Conservation (phyloP, 1,140 invertebrate genomes). For the Antheraea mylitta region DNA sequence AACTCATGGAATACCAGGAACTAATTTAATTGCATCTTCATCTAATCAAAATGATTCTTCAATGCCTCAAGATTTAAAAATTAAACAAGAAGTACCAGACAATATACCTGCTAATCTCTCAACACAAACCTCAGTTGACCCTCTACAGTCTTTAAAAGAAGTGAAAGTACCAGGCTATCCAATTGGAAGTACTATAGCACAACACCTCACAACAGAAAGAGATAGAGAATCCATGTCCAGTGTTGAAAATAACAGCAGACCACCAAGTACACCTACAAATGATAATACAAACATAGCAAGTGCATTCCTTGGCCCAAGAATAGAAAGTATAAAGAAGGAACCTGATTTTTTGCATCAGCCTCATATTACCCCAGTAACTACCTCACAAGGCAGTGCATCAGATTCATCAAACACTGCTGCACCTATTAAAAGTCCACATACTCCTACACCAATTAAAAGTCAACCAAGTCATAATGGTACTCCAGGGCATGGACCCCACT, state of each 20-base stretch:
- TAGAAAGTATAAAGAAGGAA: conserved; percentile 88
- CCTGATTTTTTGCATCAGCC: conserved; percentile 79
- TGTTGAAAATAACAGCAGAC: conserved; percentile 68
- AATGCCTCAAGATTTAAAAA: conserved; percentile 88
- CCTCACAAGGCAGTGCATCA: conserved; percentile 62
- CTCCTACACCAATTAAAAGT: conserved; percentile 74
- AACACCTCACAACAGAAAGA: conserved; percentile 68
- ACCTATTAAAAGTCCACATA: conserved; percentile 75
- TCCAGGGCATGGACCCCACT: conserved; percentile 64
- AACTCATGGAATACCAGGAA: conserved; percentile 60
- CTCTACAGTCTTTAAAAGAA: conserved; percentile 87
- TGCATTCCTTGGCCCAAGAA: conserved; percentile 79
- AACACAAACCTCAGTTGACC: conserved; percentile 82
- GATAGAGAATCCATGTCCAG: conserved; percentile 71
- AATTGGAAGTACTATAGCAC: conserved; percentile 71
- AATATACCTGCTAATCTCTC: conserved; percentile 70
- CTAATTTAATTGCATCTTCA: conserved; percentile 50
- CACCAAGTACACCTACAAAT: conserved; percentile 70
- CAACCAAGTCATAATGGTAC: conserved; percentile 70
- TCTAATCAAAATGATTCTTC: conserved; percentile 74
- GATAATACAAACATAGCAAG: conserved; percentile 60
- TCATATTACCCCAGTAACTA: conserved; percentile 59
- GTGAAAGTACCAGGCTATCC: conserved; percentile 89
- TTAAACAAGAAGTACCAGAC: conserved; percentile 86
- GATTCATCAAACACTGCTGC: conserved; percentile 52